A percentile compares a stretch with the other conserved stretches of the same genome.
These are phyloP conservation scores for Plutella xylostella DNA, from an alignment of 2,888 invertebrate genomes.

Conservation along the genomic window DNA sequence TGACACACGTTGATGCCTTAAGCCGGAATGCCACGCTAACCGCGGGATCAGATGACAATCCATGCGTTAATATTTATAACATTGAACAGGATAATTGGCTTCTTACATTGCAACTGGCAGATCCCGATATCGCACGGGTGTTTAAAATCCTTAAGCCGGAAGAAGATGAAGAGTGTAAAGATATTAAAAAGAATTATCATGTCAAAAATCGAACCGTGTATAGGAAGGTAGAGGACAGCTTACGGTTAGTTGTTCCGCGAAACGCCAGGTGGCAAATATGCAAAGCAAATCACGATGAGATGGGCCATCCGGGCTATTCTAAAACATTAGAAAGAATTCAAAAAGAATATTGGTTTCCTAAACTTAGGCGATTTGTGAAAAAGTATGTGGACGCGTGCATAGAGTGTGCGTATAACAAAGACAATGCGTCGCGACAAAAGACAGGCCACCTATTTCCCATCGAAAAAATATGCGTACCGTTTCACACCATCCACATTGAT, in stretches of 20 bases:
- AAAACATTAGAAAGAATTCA: constrained; percentile 2
- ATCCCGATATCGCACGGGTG: neutral
- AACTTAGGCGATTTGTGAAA: neutral
- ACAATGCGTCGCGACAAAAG: neutral
- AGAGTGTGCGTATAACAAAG: neutral
- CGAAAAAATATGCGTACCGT: neutral
- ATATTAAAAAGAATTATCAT: neutral
- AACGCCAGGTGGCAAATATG: neutral
- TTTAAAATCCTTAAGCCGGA: no score
- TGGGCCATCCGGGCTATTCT: neutral
- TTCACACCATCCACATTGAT: neutral
- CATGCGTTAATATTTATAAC: neutral
- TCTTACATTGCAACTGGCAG: neutral
- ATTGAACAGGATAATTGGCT: neutral
- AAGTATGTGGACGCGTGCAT: neutral
- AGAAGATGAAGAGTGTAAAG: neutral
- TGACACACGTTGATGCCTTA: constrained; percentile 22
- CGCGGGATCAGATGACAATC: neutral
- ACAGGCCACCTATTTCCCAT: neutral
- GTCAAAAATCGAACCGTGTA: neutral
- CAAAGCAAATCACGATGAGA: neutral
- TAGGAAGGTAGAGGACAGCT: neutral
- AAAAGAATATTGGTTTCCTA: constrained; percentile 2
- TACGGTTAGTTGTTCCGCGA: constrained; percentile 1
- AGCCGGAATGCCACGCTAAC: constrained; percentile 16